Evolutionary conservation across 2,797 vertebrate genomes (phyloP).

Genomic region (Acrossocheilus wenchowensis): DNA sequence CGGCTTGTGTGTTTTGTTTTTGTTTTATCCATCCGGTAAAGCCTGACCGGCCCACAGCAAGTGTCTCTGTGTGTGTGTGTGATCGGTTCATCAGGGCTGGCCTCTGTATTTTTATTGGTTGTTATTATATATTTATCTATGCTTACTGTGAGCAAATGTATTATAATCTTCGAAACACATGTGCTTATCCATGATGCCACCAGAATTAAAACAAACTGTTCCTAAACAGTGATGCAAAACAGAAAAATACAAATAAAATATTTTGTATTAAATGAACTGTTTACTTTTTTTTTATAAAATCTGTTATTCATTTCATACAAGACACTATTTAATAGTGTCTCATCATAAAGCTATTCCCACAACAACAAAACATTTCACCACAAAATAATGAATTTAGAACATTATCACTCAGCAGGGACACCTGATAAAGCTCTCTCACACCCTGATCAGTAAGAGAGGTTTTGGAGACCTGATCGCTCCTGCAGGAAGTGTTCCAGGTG

Average conservation of each 20-base stretch:
- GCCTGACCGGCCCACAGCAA: neutral
- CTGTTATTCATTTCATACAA: neutral
- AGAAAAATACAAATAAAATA: conserved; percentile 32
- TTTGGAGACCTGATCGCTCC: conserved; percentile 38
- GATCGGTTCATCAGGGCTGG: conserved; percentile 17
- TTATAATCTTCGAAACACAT: neutral
- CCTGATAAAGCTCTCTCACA: conserved; percentile 34
- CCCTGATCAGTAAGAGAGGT: conserved; percentile 43
- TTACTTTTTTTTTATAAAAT: neutral
- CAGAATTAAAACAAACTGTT: conserved; percentile 19
- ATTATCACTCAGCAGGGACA: conserved; percentile 25
- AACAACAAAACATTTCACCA: conserved; percentile 9
- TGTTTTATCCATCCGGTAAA: neutral
- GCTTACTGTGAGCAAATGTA: conserved; percentile 5
- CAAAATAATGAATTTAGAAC: conserved; percentile 12
- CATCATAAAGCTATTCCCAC: neutral
- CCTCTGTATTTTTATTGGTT: conserved; percentile 28
- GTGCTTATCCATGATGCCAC: conserved; percentile 5
- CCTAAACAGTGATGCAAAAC: neutral
- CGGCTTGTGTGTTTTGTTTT: neutral
- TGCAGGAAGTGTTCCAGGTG: conserved; percentile 42
- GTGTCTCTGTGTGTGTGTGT: neutral
- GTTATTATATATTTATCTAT: conserved; percentile 19
- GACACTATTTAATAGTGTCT: neutral
- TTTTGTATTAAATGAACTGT: conserved; percentile 41